Base-by-base conservation (phyloP, 2,113 vertebrate genomes). In the Euleptes europaea region DNA sequence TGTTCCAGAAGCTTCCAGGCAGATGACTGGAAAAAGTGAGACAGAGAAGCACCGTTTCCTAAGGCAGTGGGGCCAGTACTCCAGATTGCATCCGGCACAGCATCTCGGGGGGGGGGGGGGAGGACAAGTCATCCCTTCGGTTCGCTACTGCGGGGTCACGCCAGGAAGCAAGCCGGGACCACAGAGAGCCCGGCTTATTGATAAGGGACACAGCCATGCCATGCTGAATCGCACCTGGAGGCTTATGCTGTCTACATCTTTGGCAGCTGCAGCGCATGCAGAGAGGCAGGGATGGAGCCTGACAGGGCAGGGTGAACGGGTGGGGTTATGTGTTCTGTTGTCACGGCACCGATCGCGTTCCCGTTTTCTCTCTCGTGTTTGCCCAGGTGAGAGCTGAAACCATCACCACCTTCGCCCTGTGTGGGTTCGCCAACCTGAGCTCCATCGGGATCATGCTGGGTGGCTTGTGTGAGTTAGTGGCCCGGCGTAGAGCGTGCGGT, bases 391-490 rank as follows among this genome's bases (percentile, higher is more conserved):
- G 98, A 90, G 97, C 98, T 0, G 98, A 99, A 94, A 95, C 86
- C 86, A 97, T 99, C 70, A 81, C 96, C 1, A 99, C 98, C 0
- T 99, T 96, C 28, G 97, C 98, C 2, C 96, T 99, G 71, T 99
- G 98, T 35, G 98, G 98, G 60, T 99, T 99, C 2, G 97, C 98
- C 90, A 99, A 99, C 93, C 86, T 99, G 84, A 97, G 98, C 92
- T 98, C 98, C 76, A 94, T 99, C 1, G 98, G 99, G 26, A 97
- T 99, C 92, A 94, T 97, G 94, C 96, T 99, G 65, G 98, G 99
- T 92, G 97, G 97, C 86, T 94, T 99, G 33, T 90, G 99, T 99
- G 93, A 97, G 99, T 95, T 26, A 35, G 9, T 23, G 57, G 9
- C 4, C 1, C 47, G 26, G 0, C 0, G 0, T 33, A 14, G 28